Percentiles rank a stretch among this genome's conserved stretches.
Conservation (phyloP, 2,113 vertebrate species). For the Andinoacara biseriatus region DNA sequence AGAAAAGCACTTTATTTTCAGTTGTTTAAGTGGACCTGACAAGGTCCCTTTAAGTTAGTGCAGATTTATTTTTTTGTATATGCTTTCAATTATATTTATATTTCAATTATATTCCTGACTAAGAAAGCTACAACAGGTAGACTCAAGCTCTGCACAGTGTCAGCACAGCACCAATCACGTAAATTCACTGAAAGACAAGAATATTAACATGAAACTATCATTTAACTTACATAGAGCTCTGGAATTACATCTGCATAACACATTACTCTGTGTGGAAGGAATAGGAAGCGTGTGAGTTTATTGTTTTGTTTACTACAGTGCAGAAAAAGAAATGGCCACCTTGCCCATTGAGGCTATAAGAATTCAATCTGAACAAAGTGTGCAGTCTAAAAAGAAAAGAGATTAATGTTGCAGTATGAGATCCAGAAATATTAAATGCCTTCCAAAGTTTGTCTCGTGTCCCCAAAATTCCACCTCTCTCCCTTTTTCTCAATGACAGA, state of each 20-base stretch:
- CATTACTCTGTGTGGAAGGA: not conserved
- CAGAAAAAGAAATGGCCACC: conserved; percentile 2
- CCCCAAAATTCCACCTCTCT: conserved; percentile 7
- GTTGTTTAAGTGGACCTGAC: not conserved
- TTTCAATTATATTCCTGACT: not conserved
- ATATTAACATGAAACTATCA: not conserved
- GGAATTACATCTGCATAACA: not conserved
- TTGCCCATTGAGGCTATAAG: not conserved
- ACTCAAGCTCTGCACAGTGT: not conserved
- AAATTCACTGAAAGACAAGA: too few relatives aligned
- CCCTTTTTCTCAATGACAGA: conserved; percentile 49
- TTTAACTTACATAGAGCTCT: not conserved
- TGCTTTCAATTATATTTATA: not conserved
- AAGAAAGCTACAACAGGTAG: not conserved
- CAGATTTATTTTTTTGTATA: not conserved
- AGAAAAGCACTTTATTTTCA: not conserved
- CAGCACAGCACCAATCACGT: not conserved
- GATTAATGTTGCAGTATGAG: conserved; percentile 21
- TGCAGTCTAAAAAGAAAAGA: conserved; percentile 24
- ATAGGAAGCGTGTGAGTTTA: not conserved
- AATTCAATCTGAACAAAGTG: conserved; percentile 22
- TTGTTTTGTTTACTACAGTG: conserved; percentile 21
- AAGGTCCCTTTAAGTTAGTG: too few relatives aligned
- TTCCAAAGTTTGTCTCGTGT: conserved; percentile 31
- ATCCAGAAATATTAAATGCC: conserved; percentile 32